Evolutionary conservation across 2,113 vertebrate genomes (phyloP).

Genomic region (Platysteira castanea): DNA sequence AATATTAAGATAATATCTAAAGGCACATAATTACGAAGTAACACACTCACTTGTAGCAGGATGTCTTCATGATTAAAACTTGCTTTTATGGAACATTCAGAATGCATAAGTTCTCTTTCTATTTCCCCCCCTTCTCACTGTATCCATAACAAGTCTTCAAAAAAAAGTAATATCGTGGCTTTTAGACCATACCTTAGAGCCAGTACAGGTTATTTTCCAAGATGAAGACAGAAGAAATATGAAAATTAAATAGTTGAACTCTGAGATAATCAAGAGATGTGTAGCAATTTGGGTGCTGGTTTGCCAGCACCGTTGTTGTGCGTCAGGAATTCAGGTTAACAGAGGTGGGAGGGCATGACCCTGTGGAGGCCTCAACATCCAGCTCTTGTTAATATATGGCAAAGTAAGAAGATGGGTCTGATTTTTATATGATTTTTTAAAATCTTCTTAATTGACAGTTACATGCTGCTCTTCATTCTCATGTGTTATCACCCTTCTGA

Average conservation of each 20-base stretch:
- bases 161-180: rapidly evolving
- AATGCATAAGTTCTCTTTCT: neutral
- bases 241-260: neutral
- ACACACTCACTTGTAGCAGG: neutral
- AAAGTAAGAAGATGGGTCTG: neutral
- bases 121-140: rapidly evolving
- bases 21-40: neutral
- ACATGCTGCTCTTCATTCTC: neutral
- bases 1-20: neutral
- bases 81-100: neutral
- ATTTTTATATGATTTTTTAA: rapidly evolving
- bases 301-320: neutral
- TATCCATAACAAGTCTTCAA: neutral
- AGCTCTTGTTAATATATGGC: neutral
- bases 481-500: rapidly evolving
- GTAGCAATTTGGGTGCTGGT: neutral
- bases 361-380: neutral
- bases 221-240: neutral
- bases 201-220: neutral
- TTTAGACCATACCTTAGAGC: neutral
- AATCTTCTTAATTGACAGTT: neutral
- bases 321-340: neutral
- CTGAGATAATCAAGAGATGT: neutral
- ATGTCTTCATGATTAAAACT: neutral
- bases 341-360: neutral